Conservation (phyloP, 2,113 vertebrate genomes). For the Bostrychus sinensis region DNA sequence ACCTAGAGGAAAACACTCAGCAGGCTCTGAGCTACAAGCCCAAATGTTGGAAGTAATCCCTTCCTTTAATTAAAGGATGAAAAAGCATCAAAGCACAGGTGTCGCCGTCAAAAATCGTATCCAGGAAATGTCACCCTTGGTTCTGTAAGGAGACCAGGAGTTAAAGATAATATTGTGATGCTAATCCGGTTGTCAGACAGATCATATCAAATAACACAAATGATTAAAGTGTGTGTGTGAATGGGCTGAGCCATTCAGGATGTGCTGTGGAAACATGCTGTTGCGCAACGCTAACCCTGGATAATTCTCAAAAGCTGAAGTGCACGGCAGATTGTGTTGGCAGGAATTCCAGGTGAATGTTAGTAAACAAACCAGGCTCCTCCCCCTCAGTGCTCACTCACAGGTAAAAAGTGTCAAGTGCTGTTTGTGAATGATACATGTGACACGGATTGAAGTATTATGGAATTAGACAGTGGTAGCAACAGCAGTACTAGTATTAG, state of each 20-base stretch:
- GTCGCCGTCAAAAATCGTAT: slow-evolving; percentile 34
- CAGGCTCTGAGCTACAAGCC: slow-evolving; percentile 3
- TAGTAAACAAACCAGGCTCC: neutral
- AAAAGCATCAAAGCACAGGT: slow-evolving; percentile 58
- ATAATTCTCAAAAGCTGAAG: neutral
- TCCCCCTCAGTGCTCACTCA: neutral
- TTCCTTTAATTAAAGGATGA: slow-evolving; percentile 66
- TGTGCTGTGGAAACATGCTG: slow-evolving; percentile 10
- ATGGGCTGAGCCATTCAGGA: slow-evolving; percentile 12
- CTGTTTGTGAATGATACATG: too few species aligned
- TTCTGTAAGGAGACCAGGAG: neutral
- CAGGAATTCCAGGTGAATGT: neutral
- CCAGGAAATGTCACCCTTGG: slow-evolving; percentile 36
- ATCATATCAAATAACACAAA: neutral
- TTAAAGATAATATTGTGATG: slow-evolving; percentile 17
- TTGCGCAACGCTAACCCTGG: neutral
- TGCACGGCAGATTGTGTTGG: neutral
- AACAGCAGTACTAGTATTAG: too few species aligned
- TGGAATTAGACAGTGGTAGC: too few species aligned
- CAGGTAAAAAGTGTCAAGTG: neutral
- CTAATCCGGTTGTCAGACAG: slow-evolving; percentile 13
- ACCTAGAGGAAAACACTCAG: slow-evolving; percentile 37
- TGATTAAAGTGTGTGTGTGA: slow-evolving; percentile 17
- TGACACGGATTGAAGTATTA: too few species aligned
- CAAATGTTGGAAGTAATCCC: slow-evolving; percentile 51